Conservation (phyloP, 2,113 vertebrate genomes). For the Pica pica region DNA sequence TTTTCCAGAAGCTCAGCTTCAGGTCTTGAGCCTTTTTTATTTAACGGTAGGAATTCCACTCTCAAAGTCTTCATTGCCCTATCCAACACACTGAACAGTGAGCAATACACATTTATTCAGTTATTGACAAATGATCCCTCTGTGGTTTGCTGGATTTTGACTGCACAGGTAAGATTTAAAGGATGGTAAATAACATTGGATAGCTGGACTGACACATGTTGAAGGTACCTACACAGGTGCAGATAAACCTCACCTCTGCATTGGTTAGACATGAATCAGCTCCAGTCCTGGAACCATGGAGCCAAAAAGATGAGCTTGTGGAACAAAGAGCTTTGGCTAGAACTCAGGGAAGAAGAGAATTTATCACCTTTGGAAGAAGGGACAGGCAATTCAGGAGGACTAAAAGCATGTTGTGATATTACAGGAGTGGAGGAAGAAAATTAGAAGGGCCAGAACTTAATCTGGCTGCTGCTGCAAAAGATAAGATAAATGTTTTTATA, state of each 20-base stretch:
- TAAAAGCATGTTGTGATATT: neutral
- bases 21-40: neutral
- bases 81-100: neutral
- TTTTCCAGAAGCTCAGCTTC: neutral
- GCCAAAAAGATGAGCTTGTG: neutral
- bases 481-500: neutral
- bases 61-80: neutral
- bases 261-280: neutral
- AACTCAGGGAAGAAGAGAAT: neutral
- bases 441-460: neutral
- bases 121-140: neutral
- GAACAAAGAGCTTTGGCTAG: neutral
- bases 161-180: neutral
- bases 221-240: neutral
- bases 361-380: neutral
- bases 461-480: neutral
- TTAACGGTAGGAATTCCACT: neutral
- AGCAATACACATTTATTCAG: neutral
- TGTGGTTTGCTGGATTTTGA: neutral
- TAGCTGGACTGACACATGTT: neutral
- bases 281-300: neutral
- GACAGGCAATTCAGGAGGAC: neutral
- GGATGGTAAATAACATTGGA: neutral
- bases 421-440: neutral
- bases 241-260: neutral